These are phyloP conservation scores for Danaus melanippus DNA, from an alignment of 1,140 invertebrate genomes.

Conservation along the genomic window DNA sequence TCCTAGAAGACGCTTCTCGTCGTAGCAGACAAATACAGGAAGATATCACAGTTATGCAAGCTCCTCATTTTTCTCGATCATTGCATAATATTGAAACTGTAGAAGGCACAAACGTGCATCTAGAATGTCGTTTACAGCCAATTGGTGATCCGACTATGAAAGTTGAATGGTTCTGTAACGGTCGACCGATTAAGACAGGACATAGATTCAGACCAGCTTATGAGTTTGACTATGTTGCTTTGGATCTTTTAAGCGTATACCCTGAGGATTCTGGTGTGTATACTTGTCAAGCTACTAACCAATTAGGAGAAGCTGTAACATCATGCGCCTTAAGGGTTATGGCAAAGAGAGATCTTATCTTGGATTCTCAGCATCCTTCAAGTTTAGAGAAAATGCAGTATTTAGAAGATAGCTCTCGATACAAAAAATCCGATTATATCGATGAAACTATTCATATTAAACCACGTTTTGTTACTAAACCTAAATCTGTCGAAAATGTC, in stretches of 20 bases:
- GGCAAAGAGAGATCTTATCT: constrained; percentile 88
- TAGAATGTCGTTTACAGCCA: constrained; percentile 93
- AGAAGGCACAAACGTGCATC: constrained; percentile 93
- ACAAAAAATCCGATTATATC: constrained; percentile 85
- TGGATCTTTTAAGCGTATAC: constrained; percentile 96
- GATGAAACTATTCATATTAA: constrained; percentile 88
- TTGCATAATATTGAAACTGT: constrained; percentile 93
- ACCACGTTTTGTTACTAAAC: constrained; percentile 88
- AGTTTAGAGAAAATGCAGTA: constrained; percentile 93
- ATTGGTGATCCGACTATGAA: constrained; percentile 95
- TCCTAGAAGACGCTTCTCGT: constrained; percentile 90
- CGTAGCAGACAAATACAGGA: constrained; percentile 80
- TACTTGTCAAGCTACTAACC: constrained; percentile 92
- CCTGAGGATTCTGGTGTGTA: constrained; percentile 97
- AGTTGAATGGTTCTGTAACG: constrained; percentile 98
- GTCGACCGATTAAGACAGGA: constrained; percentile 87
- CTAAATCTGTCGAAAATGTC: constrained; percentile 88
- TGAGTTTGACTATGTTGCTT: constrained; percentile 97
- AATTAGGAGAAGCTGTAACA: constrained; percentile 94
- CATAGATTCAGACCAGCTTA: constrained; percentile 96
- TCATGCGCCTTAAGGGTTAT: constrained; percentile 90
- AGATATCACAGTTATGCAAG: constrained; percentile 84
- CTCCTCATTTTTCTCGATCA: constrained; percentile 89
- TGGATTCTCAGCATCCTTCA: constrained; percentile 89
- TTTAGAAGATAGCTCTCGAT: constrained; percentile 88